A percentile compares a stretch with the other conserved stretches of the same genome.
Evolutionary conservation across 2,797 vertebrate species (phyloP).

Genomic region (Eleutherodactylus coqui): DNA sequence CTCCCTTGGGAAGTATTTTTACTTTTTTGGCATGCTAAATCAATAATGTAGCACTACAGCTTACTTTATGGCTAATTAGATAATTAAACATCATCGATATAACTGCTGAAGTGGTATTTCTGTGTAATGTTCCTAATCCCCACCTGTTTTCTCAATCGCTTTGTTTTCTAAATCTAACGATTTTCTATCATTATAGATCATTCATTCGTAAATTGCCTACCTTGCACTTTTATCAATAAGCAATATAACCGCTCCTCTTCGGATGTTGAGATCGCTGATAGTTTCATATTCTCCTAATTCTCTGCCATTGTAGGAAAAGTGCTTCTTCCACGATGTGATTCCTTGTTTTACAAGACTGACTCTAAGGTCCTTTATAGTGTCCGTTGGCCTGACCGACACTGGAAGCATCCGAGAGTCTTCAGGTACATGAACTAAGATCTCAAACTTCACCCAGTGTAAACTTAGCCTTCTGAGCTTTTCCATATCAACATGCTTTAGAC

Average conservation of each 20-base stretch:
- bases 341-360: slow-evolving; percentile 77
- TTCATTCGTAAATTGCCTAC: slow-evolving; percentile 17
- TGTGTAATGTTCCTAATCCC: too few relatives aligned
- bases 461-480: slow-evolving; percentile 76
- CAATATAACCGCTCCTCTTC: slow-evolving; percentile 78
- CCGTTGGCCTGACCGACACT: slow-evolving; percentile 74
- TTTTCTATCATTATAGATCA: too few relatives aligned
- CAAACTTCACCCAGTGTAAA: slow-evolving; percentile 76
- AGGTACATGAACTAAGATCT: slow-evolving; percentile 78
- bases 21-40: neutral
- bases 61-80: neutral
- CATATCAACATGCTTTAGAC: slow-evolving; percentile 65
- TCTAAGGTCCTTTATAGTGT: slow-evolving; percentile 79
- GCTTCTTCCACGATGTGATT: slow-evolving; percentile 78
- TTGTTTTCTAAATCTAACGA: too few relatives aligned
- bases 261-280: slow-evolving; percentile 76
- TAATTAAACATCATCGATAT: too few relatives aligned
- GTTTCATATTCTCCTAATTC: slow-evolving; percentile 77
- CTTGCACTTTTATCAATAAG: slow-evolving; percentile 72
- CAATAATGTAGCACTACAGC: neutral
- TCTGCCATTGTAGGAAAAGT: slow-evolving; percentile 79
- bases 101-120: too few relatives aligned
- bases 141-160: too few relatives aligned
- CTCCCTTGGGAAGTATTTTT: neutral
- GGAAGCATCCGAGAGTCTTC: slow-evolving; percentile 77